Base-by-base conservation (phyloP, 92 coral and sea anemone genomes). In the Nematostella vectensis region DNA sequence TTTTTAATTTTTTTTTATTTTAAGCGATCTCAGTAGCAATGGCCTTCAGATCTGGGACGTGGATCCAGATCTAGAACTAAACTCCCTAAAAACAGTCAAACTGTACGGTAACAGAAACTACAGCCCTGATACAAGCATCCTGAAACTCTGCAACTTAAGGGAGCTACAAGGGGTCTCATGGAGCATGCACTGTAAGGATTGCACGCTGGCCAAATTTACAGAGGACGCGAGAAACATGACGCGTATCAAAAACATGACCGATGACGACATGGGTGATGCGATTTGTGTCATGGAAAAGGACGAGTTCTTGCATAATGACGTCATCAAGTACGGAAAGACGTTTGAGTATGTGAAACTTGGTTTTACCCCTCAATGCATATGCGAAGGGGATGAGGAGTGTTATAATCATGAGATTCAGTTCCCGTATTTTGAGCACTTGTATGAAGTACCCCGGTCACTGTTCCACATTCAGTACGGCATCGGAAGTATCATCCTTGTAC, bases 341-440 rank as follows among this genome's bases (percentile, higher is more conserved):
- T 53, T 39, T 31, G 39, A 51, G 12, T 71, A 63, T 29, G 78
- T 77, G 4, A 28, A 59, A 27, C 74, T 63, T 28, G 84, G 84
- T 12, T 77, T 63, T 48, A 61, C 78, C 0, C 84, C 84, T 15
- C 84, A 77, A 44, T 77, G 84, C 39, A 27, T 77, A 27, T 77
- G 84, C 47, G 23, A 25, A 2, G 51, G 23, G 4, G 21, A 36
- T 36, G 16, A 44, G 8, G 55, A 77, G 2, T 77, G 84, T 62
- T 44, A 11, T 22, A 19, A 71, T 2, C 18, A 65, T 33, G 84
- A 77, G 17, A 63, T 77, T 11, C 31, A 27, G 3, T 19, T 51
- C 2, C 49, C 78, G 2, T 77, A 57, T 45, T 31, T 77, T 15
- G 23, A 58, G 18, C 68, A 77, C 25, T 40, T 77, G 21, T 54